A percentile compares a stretch with the other conserved stretches of the same genome.
phyloP scores from a whole-genome alignment of 2,113 vertebrate species.

The Zapornia atra region DNA sequence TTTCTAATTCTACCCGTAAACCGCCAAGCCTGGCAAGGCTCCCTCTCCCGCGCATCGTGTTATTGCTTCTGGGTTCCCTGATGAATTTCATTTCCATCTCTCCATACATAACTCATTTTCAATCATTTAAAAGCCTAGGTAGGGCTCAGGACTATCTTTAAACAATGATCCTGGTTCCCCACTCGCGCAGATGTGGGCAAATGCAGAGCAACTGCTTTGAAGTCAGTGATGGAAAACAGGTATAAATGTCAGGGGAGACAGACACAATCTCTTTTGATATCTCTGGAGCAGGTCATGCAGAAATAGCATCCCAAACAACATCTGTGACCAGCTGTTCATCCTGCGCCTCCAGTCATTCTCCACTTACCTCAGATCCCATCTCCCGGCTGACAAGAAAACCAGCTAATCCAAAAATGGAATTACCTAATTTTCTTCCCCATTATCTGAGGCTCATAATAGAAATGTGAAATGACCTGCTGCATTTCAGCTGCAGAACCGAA shows the following conservation, averaged over 20 bases:
- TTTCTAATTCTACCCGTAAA: not conserved
- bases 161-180: not conserved
- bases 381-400: conserved; percentile 50
- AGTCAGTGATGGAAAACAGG: conserved; percentile 5
- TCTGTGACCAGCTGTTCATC: conserved; percentile 47
- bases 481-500: conserved; percentile 30
- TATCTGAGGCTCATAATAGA: conserved; percentile 54
- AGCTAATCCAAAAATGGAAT: conserved; percentile 56
- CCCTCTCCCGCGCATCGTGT: not conserved
- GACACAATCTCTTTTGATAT: conserved; percentile 34
- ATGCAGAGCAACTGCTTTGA: conserved; percentile 19
- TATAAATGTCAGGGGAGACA: conserved; percentile 32
- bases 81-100: not conserved
- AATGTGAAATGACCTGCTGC: conserved; percentile 35
- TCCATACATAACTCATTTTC: not conserved
- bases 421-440: conserved; percentile 59
- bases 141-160: not conserved
- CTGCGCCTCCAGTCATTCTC: conserved; percentile 29
- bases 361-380: conserved; percentile 34
- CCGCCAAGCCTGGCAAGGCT: not conserved
- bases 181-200: not conserved
- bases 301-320: conserved; percentile 52
- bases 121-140: not conserved
- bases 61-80: not conserved
- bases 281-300: conserved; percentile 47